A percentile compares a stretch with the other conserved stretches of the same genome.
These are phyloP conservation scores for Drosophila birchii DNA, from an alignment of 2,888 invertebrate species.

Conservation along the genomic window DNA sequence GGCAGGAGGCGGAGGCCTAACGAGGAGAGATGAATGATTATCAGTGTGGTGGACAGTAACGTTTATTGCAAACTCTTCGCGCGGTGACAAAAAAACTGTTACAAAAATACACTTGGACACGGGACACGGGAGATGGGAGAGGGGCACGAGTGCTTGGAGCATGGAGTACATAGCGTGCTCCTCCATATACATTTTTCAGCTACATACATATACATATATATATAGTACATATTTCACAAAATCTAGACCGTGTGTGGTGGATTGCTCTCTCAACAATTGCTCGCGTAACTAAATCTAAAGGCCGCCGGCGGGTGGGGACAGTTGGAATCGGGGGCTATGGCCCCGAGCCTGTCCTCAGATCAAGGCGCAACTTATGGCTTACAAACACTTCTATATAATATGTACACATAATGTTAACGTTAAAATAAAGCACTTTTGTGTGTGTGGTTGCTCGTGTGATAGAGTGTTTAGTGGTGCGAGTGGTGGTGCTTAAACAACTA, in stretches of 20 bases:
- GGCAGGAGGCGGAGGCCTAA: slow-evolving; percentile 73
- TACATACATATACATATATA: slow-evolving; percentile 2
- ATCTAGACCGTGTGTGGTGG: slow-evolving; percentile 25
- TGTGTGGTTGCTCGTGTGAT: slow-evolving; percentile 34
- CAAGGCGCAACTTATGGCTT: slow-evolving; percentile 41
- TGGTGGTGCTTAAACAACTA: slow-evolving; percentile 66
- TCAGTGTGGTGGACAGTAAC: slow-evolving; percentile 55
- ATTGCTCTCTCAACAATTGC: slow-evolving; percentile 46
- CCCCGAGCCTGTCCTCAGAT: slow-evolving; percentile 12
- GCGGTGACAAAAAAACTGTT: slow-evolving; percentile 58
- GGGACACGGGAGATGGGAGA: slow-evolving; percentile 12
- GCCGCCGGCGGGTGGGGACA: slow-evolving; percentile 9
- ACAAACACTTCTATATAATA: slow-evolving; percentile 40
- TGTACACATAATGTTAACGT: slow-evolving; percentile 47
- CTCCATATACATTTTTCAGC: slow-evolving; percentile 31
- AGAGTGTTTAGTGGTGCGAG: slow-evolving; percentile 26
- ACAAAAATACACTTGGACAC: slow-evolving; percentile 67
- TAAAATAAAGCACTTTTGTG: slow-evolving; percentile 72
- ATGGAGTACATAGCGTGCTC: slow-evolving; percentile 25
- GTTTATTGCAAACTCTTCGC: slow-evolving; percentile 54
- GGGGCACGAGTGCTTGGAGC: slow-evolving; percentile 15
- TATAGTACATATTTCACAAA: slow-evolving; percentile 28
- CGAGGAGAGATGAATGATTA: not conserved
- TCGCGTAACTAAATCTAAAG: slow-evolving; percentile 48
- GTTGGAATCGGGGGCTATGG: slow-evolving; percentile 3